A percentile compares a stretch with the other conserved stretches of the same genome.
Conservation (phyloP, 2,113 vertebrate genomes). For the Erythrocercus mccallii region DNA sequence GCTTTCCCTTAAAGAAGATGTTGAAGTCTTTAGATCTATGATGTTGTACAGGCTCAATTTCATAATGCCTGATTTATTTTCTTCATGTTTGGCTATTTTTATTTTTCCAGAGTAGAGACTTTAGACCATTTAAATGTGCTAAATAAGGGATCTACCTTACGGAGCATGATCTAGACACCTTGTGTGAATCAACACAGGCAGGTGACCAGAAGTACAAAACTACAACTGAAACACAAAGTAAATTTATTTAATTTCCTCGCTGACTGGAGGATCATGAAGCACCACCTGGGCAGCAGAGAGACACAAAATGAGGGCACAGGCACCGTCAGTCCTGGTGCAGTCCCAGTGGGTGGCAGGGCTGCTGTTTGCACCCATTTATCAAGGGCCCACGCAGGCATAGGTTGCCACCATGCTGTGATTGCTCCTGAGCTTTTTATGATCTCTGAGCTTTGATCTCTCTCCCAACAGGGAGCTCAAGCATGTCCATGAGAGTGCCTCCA, state of each 20-base stretch:
- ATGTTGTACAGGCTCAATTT: background rate
- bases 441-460: background rate
- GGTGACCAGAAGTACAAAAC: background rate
- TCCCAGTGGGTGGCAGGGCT: background rate
- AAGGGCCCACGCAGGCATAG: fast-evolving
- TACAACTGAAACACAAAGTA: background rate
- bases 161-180: background rate
- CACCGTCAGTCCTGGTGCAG: fast-evolving
- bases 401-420: background rate
- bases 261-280: background rate
- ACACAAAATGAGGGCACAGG: background rate
- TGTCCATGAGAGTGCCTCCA: background rate
- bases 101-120: background rate
- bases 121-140: background rate
- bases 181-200: background rate
- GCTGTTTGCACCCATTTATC: background rate
- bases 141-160: background rate
- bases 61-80: background rate
- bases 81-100: background rate
- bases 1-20: background rate
- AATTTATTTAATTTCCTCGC: fast-evolving
- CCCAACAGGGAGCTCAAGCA: background rate
- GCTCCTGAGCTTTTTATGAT: background rate
- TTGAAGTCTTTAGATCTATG: background rate
- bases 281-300: background rate